phyloP scores from a whole-genome alignment of 1,140 invertebrate species.

The Caerostris darwini region DNA sequence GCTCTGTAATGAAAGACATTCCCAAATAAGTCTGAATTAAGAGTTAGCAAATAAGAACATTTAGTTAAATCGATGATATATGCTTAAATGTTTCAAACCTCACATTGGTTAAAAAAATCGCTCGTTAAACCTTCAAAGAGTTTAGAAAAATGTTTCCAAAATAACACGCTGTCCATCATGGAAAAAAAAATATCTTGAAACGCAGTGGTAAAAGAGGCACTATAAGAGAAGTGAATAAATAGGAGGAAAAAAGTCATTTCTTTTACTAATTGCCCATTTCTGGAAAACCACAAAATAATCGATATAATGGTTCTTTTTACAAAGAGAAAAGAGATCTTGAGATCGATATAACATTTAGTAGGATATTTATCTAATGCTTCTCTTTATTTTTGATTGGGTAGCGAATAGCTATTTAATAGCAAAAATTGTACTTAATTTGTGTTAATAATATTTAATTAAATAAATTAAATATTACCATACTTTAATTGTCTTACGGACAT shows the following conservation, averaged over 20 bases:
- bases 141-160: constrained; percentile 8
- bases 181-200: not conserved
- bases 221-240: constrained; percentile 10
- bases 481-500: too few relatives aligned
- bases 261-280: constrained; percentile 53
- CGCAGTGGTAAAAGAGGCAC: not conserved
- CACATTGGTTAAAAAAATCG: not conserved
- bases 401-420: not conserved
- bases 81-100: constrained; percentile 16
- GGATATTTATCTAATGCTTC: constrained; percentile 2
- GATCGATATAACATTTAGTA: constrained; percentile 26
- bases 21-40: constrained; percentile 7
- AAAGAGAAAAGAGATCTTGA: not conserved
- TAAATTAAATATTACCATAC: too few relatives aligned
- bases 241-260: constrained; percentile 31
- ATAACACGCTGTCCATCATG: constrained; percentile 27
- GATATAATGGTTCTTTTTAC: constrained; percentile 14
- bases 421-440: too few relatives aligned
- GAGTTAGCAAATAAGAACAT: constrained; percentile 18
- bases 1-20: not conserved
- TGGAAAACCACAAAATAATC: constrained; percentile 40
- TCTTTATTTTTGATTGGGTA: not conserved
- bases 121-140: constrained; percentile 36
- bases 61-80: constrained; percentile 22
- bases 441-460: too few relatives aligned